phyloP scores from a whole-genome alignment of 2,113 vertebrate species.

The Cephalopholis sonnerati region DNA sequence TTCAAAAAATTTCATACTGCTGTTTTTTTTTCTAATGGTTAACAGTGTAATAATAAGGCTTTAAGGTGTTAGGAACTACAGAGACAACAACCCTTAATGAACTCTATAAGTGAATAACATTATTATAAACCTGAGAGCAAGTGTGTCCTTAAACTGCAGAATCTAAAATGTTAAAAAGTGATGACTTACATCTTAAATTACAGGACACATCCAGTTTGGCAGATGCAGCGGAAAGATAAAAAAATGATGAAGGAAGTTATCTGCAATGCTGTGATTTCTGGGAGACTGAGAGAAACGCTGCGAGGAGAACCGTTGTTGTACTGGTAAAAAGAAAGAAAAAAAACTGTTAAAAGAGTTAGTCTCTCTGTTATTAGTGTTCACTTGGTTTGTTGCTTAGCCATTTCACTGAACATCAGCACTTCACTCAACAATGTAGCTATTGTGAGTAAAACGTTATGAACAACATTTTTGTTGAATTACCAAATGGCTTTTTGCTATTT shows the following conservation, averaged over 20 bases:
- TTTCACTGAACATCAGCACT: neutral
- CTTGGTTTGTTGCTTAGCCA: neutral
- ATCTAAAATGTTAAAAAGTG: neutral
- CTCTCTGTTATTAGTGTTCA: neutral
- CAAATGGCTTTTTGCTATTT: slow-evolving; percentile 1
- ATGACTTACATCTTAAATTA: neutral
- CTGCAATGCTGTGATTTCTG: neutral
- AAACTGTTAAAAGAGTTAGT: neutral
- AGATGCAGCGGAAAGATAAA: neutral
- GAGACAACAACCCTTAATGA: neutral
- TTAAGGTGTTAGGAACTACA: neutral
- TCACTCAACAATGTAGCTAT: neutral
- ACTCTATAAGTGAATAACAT: neutral
- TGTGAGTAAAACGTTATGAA: neutral
- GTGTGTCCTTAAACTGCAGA: neutral
- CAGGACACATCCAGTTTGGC: neutral
- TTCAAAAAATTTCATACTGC: neutral
- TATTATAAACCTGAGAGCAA: neutral
- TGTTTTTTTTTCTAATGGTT: no score
- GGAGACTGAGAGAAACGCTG: no score
- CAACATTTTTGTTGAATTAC: slow-evolving; percentile 11
- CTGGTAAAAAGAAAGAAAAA: neutral
- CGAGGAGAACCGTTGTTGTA: neutral
- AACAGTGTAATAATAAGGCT: no score
- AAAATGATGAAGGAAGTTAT: neutral